Evolutionary conservation across 64 coral and sea anemone species (phyloP).

Genomic region (Dendronephthya gigantea): DNA sequence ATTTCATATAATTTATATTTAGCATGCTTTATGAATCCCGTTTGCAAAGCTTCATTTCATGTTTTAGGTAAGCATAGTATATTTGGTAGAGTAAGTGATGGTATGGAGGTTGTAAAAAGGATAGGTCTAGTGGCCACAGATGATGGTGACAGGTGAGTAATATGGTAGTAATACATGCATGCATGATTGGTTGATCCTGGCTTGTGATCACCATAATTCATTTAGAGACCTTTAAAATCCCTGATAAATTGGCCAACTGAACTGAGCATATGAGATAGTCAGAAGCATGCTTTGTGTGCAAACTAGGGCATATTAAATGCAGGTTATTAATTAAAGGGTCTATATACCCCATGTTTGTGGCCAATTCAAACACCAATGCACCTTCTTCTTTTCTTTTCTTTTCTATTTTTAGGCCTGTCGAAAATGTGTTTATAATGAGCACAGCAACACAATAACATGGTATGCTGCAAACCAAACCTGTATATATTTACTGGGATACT

Average conservation of each 20-base stretch:
- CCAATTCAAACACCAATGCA: background rate
- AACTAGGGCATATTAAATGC: no score
- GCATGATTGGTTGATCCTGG: no score
- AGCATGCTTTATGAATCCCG: no score
- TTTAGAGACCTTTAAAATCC: no score
- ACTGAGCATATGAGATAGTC: no score
- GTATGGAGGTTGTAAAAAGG: constrained; percentile 66
- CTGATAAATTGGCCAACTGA: no score
- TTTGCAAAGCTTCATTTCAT: no score
- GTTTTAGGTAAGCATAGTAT: constrained; percentile 81
- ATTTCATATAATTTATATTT: no score
- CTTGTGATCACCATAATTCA: no score
- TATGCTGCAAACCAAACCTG: background rate
- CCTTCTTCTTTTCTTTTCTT: no score
- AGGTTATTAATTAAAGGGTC: no score
- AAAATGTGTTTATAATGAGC: background rate
- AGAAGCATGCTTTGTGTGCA: background rate
- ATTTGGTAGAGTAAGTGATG: constrained; percentile 69
- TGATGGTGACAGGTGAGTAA: constrained; percentile 53
- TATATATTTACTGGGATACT: background rate
- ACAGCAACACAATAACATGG: background rate
- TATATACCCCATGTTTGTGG: background rate
- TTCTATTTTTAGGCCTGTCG: background rate
- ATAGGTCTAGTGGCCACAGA: constrained; percentile 82
- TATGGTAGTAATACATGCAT: background rate